phyloP scores from a whole-genome alignment of 1,140 invertebrate species.

The Psilanteris sp. region DNA sequence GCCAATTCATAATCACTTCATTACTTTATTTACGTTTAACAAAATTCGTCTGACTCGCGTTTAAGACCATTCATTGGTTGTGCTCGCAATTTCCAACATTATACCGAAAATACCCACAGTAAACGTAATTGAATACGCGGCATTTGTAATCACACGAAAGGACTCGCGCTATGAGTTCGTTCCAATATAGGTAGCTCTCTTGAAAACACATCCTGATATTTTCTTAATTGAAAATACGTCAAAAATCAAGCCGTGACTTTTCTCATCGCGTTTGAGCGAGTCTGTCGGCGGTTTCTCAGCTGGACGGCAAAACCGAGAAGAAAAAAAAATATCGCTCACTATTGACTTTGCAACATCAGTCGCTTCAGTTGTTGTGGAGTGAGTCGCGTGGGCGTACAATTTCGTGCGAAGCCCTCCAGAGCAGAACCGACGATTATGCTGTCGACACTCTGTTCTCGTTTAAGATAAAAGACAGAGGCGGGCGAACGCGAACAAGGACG shows the following conservation, averaged over 20 bases:
- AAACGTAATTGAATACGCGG: too few relatives aligned
- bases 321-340: slow-evolving; percentile 18
- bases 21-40: too few relatives aligned
- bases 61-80: too few relatives aligned
- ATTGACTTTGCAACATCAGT: slow-evolving; percentile 26
- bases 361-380: slow-evolving; percentile 26
- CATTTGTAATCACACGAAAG: too few relatives aligned
- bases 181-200: too few relatives aligned
- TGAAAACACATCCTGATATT: too few relatives aligned
- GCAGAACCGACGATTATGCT: slow-evolving; percentile 73
- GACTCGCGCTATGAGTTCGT: too few relatives aligned
- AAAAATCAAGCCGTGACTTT: not conserved
- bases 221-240: not conserved
- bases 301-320: not conserved
- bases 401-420: slow-evolving; percentile 65
- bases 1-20: too few relatives aligned
- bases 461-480: slow-evolving; percentile 37
- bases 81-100: too few relatives aligned
- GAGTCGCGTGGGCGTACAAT: slow-evolving; percentile 67
- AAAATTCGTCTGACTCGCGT: too few relatives aligned
- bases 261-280: slow-evolving; percentile 2
- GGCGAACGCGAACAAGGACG: slow-evolving; percentile 10
- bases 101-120: too few relatives aligned
- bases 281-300: slow-evolving; percentile 10
- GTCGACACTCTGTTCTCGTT: slow-evolving; percentile 72